Percentiles rank a stretch among this genome's conserved stretches.
Conservation (phyloP, 2,113 vertebrate species). For the Caranx melampygus region DNA sequence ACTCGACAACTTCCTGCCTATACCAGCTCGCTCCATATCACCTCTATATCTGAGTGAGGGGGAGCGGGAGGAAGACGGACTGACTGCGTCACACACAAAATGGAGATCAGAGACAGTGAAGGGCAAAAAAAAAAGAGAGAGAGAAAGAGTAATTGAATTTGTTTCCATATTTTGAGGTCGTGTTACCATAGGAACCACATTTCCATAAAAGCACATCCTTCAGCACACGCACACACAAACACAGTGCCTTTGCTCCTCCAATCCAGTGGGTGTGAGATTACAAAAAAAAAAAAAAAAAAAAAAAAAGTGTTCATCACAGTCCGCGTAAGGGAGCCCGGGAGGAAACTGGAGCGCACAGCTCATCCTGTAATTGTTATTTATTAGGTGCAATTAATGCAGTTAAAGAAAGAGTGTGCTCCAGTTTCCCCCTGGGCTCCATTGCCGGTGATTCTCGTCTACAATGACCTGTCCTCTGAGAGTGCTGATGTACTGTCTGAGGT, state of each 20-base stretch:
- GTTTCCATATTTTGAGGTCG: constrained; percentile 64
- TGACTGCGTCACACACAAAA: constrained; percentile 37
- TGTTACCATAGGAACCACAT: constrained; percentile 74
- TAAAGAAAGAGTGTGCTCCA: constrained; percentile 36
- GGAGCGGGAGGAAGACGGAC: constrained; percentile 4
- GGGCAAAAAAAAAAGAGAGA: constrained; percentile 41
- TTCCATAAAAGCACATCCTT: constrained; percentile 32
- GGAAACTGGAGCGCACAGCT: constrained; percentile 42
- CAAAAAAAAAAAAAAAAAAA: not conserved
- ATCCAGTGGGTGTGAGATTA: constrained; percentile 18
- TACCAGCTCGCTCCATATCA: constrained; percentile 35
- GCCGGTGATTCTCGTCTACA: constrained; percentile 30
- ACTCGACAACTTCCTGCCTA: constrained; percentile 44
- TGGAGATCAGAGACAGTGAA: constrained; percentile 50
- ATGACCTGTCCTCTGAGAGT: constrained; percentile 22
- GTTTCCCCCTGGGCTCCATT: constrained; percentile 16
- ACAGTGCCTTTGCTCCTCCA: constrained; percentile 30
- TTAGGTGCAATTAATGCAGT: constrained; percentile 68
- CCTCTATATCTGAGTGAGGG: constrained; percentile 6
- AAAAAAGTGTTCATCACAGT: constrained; percentile 31
- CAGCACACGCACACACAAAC: constrained; percentile 11
- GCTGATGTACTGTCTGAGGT: not conserved
- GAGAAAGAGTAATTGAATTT: constrained; percentile 64
- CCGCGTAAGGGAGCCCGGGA: not conserved
- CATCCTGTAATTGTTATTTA: constrained; percentile 71